Evolutionary conservation across 2,113 vertebrate genomes (phyloP).

Genomic region (Panthera uncia): DNA sequence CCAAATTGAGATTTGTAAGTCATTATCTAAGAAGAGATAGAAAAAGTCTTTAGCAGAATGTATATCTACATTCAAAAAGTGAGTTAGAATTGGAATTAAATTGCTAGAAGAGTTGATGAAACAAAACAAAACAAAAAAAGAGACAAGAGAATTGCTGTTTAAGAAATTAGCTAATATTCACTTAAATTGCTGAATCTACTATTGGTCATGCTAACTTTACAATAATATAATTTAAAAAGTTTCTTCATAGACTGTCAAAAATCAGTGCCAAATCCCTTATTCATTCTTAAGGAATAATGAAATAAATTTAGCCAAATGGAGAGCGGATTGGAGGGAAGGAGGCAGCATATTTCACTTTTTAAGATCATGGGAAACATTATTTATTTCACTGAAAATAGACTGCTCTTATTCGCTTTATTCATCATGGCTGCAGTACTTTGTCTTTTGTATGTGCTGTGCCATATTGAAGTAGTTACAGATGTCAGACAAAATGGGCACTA

Average conservation of each 20-base stretch:
- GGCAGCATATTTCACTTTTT: neutral
- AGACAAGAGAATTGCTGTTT: neutral
- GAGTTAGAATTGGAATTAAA: conserved; percentile 34
- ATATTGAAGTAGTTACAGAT: neutral
- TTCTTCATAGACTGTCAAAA: neutral
- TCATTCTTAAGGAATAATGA: neutral
- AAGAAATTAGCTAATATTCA: neutral
- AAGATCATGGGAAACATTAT: neutral
- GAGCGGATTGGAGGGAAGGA: rapidly evolving
- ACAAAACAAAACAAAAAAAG: neutral
- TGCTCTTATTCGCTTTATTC: neutral
- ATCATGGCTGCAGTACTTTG: neutral
- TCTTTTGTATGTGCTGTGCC: neutral
- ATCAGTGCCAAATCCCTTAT: neutral
- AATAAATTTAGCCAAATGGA: neutral
- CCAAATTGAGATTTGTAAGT: conserved; percentile 51
- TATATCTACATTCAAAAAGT: neutral
- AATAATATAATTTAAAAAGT: neutral
- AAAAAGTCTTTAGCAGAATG: conserved; percentile 35
- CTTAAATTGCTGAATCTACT: neutral
- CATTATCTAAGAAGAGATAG: conserved; percentile 9
- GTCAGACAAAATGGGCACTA: neutral
- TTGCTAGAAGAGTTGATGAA: conserved; percentile 22
- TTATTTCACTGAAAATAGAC: conserved; percentile 25
- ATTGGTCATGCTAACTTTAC: neutral